Evolutionary conservation across 1,140 invertebrate genomes (phyloP).

Genomic region (Nymphalis io): DNA sequence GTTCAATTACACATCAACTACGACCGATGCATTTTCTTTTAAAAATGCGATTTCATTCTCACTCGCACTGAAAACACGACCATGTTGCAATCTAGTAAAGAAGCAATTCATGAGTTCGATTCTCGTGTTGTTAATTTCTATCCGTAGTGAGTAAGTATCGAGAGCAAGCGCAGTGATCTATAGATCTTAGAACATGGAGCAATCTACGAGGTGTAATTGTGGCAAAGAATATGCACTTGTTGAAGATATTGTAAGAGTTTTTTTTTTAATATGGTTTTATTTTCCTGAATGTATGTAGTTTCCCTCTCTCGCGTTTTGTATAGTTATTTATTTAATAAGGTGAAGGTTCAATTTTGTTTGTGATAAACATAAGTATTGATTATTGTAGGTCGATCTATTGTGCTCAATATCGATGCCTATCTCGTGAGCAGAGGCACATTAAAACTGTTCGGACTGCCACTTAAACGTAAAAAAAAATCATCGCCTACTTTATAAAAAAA

Average conservation of each 20-base stretch:
- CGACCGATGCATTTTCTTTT: conserved; percentile 44
- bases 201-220: conserved; percentile 56
- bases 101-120: conserved; percentile 11
- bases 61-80: conserved; percentile 32
- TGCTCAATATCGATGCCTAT: no score
- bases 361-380: no score
- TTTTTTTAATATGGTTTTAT: neutral
- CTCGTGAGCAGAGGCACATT: no score
- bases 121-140: conserved; percentile 57
- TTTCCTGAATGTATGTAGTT: no score
- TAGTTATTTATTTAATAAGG: no score
- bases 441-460: no score
- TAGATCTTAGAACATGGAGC: conserved; percentile 63
- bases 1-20: conserved; percentile 40
- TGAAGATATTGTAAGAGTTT: neutral
- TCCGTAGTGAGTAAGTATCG: conserved; percentile 62
- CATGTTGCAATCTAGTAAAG: conserved; percentile 36
- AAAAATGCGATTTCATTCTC: conserved; percentile 46
- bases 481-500: no score
- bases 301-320: no score
- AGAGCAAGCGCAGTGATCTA: conserved; percentile 72
- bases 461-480: no score
- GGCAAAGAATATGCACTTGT: conserved; percentile 48
- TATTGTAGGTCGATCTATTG: no score
- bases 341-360: no score